Percentiles rank a stretch among this genome's conserved stretches.
phyloP scores from a whole-genome alignment of 2,888 invertebrate species.

The Meganola albula region DNA sequence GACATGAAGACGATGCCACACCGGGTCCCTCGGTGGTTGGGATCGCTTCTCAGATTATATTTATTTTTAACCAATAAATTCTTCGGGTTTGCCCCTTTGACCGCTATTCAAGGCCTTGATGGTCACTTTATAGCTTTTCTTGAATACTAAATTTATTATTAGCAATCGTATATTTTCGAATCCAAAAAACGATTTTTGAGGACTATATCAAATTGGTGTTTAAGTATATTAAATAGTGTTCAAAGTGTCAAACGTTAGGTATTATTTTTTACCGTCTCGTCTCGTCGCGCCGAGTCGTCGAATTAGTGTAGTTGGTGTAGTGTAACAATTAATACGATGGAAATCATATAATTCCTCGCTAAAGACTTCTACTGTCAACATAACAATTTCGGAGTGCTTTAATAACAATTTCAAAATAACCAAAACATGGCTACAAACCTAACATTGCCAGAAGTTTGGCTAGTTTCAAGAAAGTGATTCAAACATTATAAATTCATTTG shows the following conservation, averaged over 20 bases:
- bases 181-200: background rate
- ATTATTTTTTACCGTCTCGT: conserved; percentile 29
- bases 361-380: conserved; percentile 18
- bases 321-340: conserved; percentile 18
- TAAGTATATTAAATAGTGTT: background rate
- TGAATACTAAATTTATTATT: conserved; percentile 3
- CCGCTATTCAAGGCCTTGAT: conserved; percentile 16
- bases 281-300: conserved; percentile 23
- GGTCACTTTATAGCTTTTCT: too few relatives aligned
- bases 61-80: conserved; percentile 39
- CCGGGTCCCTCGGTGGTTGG: conserved; percentile 26
- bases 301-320: conserved; percentile 27
- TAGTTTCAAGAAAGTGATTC: too few relatives aligned
- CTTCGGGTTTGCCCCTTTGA: conserved; percentile 30
- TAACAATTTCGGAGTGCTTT: conserved; percentile 11
- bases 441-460: too few relatives aligned
- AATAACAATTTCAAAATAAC: conserved; percentile 10
- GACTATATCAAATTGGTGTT: background rate
- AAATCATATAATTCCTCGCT: too few relatives aligned
- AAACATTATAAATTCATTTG: too few relatives aligned
- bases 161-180: too few relatives aligned
- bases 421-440: too few relatives aligned
- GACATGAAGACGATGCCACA: conserved; percentile 37
- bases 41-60: conserved; percentile 30
- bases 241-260: conserved; percentile 22